These are phyloP conservation scores for Battus philenor DNA, from an alignment of 1,140 invertebrate species.

Conservation along the genomic window DNA sequence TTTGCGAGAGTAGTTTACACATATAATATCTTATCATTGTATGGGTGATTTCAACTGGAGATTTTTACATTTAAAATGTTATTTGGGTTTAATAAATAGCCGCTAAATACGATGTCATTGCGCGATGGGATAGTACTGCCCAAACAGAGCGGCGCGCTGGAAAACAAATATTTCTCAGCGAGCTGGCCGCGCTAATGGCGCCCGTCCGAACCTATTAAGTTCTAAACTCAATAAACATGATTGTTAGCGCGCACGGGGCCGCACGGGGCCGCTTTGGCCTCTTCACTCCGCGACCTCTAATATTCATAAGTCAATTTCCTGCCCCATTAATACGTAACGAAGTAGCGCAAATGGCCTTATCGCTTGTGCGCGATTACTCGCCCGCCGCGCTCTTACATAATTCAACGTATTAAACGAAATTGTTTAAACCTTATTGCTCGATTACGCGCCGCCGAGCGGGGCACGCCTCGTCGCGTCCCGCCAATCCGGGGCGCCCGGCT, in stretches of 20 bases:
- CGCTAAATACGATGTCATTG: too few species aligned
- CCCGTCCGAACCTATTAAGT: constrained; percentile 63
- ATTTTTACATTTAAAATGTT: too few species aligned
- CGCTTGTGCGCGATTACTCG: constrained; percentile 74
- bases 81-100: too few species aligned
- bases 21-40: too few species aligned
- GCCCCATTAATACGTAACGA: constrained; percentile 75
- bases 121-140: constrained; percentile 3
- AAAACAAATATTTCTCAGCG: constrained; percentile 13
- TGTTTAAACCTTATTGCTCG: constrained; percentile 76
- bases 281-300: constrained; percentile 67
- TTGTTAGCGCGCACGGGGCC: constrained; percentile 57
- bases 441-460: constrained; percentile 68
- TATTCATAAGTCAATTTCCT: constrained; percentile 77
- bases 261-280: constrained; percentile 65
- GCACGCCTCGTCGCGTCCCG: constrained; percentile 58
- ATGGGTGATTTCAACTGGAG: too few species aligned
- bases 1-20: too few species aligned
- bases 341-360: constrained; percentile 75
- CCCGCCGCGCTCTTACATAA: constrained; percentile 74
- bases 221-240: constrained; percentile 68
- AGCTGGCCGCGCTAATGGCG: constrained; percentile 48
- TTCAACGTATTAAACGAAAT: constrained; percentile 76
- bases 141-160: constrained; percentile 1
- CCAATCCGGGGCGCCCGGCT: constrained; percentile 46